These are phyloP conservation scores for Hoplodrina blanda DNA, from an alignment of 2,888 invertebrate species.

Conservation along the genomic window DNA sequence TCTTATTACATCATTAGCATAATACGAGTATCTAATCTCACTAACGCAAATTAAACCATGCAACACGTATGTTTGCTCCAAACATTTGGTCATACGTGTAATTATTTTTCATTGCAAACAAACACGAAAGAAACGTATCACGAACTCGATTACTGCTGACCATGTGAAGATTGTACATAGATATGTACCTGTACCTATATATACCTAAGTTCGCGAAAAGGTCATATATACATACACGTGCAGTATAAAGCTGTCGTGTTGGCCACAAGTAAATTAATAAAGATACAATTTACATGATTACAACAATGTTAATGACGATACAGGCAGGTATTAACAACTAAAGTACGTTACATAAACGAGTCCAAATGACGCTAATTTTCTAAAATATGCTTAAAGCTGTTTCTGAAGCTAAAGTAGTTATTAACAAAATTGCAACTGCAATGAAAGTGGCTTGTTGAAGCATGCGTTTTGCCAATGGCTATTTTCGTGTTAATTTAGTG, in stretches of 20 bases:
- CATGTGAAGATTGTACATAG: conserved; percentile 49
- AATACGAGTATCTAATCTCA: conserved; percentile 24
- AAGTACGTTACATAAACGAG: neutral
- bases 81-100: conserved; percentile 50
- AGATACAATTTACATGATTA: conserved; percentile 12
- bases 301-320: conserved; percentile 3
- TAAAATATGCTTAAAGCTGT: neutral
- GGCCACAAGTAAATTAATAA: conserved; percentile 8
- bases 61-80: conserved; percentile 29
- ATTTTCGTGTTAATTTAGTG: conserved; percentile 18
- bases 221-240: conserved; percentile 25
- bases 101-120: conserved; percentile 56
- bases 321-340: neutral
- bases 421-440: conserved; percentile 22
- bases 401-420: conserved; percentile 4
- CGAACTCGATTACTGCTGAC: conserved; percentile 54
- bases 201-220: conserved; percentile 41
- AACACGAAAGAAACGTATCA: conserved; percentile 59
- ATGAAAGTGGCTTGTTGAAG: conserved; percentile 15
- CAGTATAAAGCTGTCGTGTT: conserved; percentile 15
- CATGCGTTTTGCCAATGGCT: conserved; percentile 8
- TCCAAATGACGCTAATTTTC: conserved; percentile 4
- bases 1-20: neutral
- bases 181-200: conserved; percentile 9
- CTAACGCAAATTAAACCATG: conserved; percentile 27